phyloP scores from a whole-genome alignment of 2,113 vertebrate species.

The Chloroceryle aenea region DNA sequence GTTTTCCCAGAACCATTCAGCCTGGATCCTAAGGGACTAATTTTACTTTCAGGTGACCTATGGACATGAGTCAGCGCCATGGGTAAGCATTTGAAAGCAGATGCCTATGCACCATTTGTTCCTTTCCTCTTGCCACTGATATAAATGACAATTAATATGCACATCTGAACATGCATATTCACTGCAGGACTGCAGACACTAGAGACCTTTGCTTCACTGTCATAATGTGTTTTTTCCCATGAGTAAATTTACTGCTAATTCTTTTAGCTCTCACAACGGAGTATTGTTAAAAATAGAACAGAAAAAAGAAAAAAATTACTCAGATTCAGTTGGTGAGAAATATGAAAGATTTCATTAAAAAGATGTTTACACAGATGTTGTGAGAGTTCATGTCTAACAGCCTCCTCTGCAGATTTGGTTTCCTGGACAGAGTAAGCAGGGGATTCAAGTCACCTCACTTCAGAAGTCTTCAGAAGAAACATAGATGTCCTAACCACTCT shows the following conservation, averaged over 20 bases:
- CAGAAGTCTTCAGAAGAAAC: background rate
- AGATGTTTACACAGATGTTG: background rate
- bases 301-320: background rate
- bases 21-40: conserved; percentile 14
- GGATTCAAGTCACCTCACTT: background rate
- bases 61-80: background rate
- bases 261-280: conserved; percentile 26
- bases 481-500: background rate
- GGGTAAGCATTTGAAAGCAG: conserved; percentile 45
- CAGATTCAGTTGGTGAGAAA: background rate
- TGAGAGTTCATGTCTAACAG: background rate
- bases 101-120: conserved; percentile 53
- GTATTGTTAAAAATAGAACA: conserved; percentile 28
- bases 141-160: conserved; percentile 65
- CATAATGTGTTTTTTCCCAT: conserved; percentile 61
- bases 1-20: conserved; percentile 3
- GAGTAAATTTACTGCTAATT: conserved; percentile 61
- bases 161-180: conserved; percentile 59
- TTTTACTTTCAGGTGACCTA: conserved; percentile 51
- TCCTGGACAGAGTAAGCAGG: background rate
- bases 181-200: conserved; percentile 54
- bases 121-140: conserved; percentile 16
- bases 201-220: conserved; percentile 57
- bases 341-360: conserved; percentile 2
- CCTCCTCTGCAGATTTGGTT: background rate